Base-by-base conservation (phyloP, 2,797 vertebrate species). In the Lutra lutra region DNA sequence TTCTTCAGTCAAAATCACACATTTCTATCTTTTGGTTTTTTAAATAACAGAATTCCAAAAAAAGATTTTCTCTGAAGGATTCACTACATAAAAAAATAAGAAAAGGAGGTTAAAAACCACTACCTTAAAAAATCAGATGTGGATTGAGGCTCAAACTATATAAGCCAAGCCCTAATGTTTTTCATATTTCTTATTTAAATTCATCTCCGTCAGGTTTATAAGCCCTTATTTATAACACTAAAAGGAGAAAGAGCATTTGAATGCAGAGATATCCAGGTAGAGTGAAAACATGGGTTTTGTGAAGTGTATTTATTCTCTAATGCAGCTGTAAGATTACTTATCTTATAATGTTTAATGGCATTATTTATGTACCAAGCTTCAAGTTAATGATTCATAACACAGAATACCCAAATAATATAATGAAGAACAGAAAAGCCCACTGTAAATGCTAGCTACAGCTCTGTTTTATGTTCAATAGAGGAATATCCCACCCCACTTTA, bases 181-280 rank as follows among this genome's bases (percentile, higher is more conserved):
- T 83, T 56, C 93, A 46, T 56, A 85, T 82, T 93, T 92, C 82
- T 83, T 64, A 40, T 64, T 91, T 75, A 92, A 91, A 93, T 91
- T 94, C 29, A 89, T 64, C 38, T 72, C 54, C 56, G 27, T 72
- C 75, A 48, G 11, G 13, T 87, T 87, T 92, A 84, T 11, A 75
- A 83, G 35, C 51, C 46, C 14, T 58, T 66, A 56, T 72, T 66
- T 79, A 60, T 60, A 60, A 60, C 85, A 58, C 84, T 93, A 95
- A 96, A 95, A 94, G 86, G 85, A 90, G 35, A 95, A 94, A 95
- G 32, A 84, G 6, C 13, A 66, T 66, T 72, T 83, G 58, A 94
- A 73, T 27, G 13, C 23, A 87, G 51, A 89, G 87, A 88, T 54
- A 78, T 10, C 21, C 54, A 86, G 68, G 83, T 29, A 93, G 46